Conservation (phyloP, 2,888 invertebrate genomes). For the Mythimna vitellina region DNA sequence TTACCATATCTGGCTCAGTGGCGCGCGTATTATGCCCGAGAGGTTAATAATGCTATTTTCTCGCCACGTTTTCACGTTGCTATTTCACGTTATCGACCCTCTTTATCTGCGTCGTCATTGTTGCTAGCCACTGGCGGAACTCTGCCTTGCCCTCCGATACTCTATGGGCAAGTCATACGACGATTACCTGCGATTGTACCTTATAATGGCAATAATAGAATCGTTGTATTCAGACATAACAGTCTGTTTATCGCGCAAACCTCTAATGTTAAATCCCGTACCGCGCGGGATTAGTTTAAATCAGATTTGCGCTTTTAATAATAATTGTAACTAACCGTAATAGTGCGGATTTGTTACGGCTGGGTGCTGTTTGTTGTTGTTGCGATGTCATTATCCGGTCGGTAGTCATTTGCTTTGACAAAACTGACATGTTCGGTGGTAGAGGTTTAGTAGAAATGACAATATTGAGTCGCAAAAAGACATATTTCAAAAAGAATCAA, state of each 20-base stretch:
- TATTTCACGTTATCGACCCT: conserved; percentile 89
- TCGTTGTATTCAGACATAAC: conserved; percentile 39
- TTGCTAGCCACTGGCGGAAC: conserved; percentile 87
- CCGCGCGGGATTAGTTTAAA: conserved; percentile 55
- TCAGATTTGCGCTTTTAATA: conserved; percentile 62
- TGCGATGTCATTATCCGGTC: conserved; percentile 42
- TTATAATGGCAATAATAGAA: conserved; percentile 56
- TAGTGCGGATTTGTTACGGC: conserved; percentile 45
- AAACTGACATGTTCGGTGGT: conserved; percentile 7
- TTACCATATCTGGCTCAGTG: conserved; percentile 91
- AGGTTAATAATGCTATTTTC: conserved; percentile 91
- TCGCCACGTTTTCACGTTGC: conserved; percentile 90
- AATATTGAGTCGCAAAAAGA: not conserved
- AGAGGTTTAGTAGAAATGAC: not conserved
- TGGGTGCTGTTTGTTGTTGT: conserved; percentile 44
- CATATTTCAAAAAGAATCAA: not conserved
- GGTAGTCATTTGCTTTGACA: conserved; percentile 24
- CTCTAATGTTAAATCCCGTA: conserved; percentile 47
- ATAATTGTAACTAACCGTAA: conserved; percentile 58
- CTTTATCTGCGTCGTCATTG: conserved; percentile 89
- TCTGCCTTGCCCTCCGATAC: conserved; percentile 78
- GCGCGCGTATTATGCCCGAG: conserved; percentile 90
- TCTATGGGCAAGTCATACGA: conserved; percentile 56
- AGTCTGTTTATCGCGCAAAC: conserved; percentile 53
- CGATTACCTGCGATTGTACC: conserved; percentile 54